Conservation (phyloP, 2,888 invertebrate species). For the Sipha maydis region DNA sequence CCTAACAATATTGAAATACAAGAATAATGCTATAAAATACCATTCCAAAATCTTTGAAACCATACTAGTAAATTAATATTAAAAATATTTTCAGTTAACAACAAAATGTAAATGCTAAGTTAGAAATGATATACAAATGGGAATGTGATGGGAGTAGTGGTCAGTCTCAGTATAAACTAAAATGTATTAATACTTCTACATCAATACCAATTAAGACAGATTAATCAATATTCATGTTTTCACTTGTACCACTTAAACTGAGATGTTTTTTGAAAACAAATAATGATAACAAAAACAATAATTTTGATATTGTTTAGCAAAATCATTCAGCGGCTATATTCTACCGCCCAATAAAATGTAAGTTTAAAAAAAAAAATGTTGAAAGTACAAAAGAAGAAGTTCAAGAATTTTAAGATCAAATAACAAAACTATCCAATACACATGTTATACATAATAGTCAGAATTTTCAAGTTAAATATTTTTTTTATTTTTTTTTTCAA, state of each 20-base stretch:
- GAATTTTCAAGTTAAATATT: background rate
- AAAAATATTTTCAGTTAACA: too few species aligned
- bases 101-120: background rate
- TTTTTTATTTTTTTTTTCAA: too few species aligned
- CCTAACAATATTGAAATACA: too few species aligned
- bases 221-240: background rate
- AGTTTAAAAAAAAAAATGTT: slow-evolving; percentile 20
- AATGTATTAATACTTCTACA: background rate
- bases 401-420: background rate
- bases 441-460: background rate
- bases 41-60: too few species aligned
- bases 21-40: too few species aligned
- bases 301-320: background rate
- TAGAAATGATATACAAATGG: background rate
- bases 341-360: background rate
- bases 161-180: background rate
- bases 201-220: background rate
- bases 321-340: background rate
- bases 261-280: background rate
- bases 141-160: background rate
- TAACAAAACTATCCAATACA: background rate
- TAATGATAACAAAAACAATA: background rate
- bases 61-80: too few species aligned
- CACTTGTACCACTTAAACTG: background rate
- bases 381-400: background rate